Conservation (phyloP, 2,888 invertebrate genomes). For the Drosophila subquinaria region DNA sequence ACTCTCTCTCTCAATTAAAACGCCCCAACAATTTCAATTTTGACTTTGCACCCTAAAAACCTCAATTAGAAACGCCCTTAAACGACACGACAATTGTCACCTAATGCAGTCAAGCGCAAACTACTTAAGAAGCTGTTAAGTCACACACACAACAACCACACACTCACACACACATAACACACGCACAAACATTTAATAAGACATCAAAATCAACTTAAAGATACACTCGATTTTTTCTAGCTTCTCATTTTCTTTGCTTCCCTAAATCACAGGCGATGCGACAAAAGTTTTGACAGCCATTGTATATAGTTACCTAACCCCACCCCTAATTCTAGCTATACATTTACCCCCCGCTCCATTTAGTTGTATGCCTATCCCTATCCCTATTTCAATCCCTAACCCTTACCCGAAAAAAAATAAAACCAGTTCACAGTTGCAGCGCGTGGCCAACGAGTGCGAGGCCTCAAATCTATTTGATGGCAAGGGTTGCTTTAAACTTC, state of each 20-base stretch:
- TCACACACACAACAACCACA: constrained; percentile 19
- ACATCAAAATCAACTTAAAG: constrained; percentile 78
- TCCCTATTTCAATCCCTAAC: constrained; percentile 24
- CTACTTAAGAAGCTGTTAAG: constrained; percentile 76
- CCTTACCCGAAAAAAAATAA: constrained; percentile 10
- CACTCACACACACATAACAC: constrained; percentile 23
- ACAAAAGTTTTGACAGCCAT: constrained; percentile 72
- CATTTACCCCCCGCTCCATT: constrained; percentile 1
- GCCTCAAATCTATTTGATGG: constrained; percentile 27
- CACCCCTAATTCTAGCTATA: constrained; percentile 6
- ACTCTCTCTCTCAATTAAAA: neutral
- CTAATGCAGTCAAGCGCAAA: constrained; percentile 48
- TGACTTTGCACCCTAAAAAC: constrained; percentile 14
- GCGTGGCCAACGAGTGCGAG: constrained; percentile 64
- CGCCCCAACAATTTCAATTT: constrained; percentile 22
- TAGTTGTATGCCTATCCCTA: constrained; percentile 10
- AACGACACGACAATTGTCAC: constrained; percentile 60
- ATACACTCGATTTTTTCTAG: constrained; percentile 18
- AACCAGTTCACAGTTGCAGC: constrained; percentile 37
- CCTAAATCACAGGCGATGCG: constrained; percentile 45
- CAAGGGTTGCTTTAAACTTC: constrained; percentile 59
- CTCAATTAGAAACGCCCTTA: constrained; percentile 38
- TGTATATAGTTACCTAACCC: constrained; percentile 23
- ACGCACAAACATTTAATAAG: constrained; percentile 65
- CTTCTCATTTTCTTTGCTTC: neutral